Evolutionary conservation across 2,113 vertebrate genomes (phyloP).

Genomic region (Felis catus): F.catus_Fca126_mat1.0 CM031426.1:50271001-50271500

Average conservation of each 20-base stretch:
- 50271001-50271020: neutral
- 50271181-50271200: neutral
- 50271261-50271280: neutral
- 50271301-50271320: neutral
- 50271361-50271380: slow-evolving; percentile 1
- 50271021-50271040: neutral
- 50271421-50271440: neutral
- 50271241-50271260: neutral
- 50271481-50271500: neutral
- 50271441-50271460: neutral
- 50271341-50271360: neutral
- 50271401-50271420: neutral
- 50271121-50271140: neutral
- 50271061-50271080: neutral
- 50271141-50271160: neutral
- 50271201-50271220: neutral
- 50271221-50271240: neutral
- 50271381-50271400: neutral
- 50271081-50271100: neutral
- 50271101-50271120: slow-evolving; percentile 10
- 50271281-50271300: neutral
- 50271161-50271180: neutral
- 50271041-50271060: neutral
- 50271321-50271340: neutral
- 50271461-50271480: neutral